Conservation (phyloP, 2,113 vertebrate species). For the Mellivora capensis region DNA sequence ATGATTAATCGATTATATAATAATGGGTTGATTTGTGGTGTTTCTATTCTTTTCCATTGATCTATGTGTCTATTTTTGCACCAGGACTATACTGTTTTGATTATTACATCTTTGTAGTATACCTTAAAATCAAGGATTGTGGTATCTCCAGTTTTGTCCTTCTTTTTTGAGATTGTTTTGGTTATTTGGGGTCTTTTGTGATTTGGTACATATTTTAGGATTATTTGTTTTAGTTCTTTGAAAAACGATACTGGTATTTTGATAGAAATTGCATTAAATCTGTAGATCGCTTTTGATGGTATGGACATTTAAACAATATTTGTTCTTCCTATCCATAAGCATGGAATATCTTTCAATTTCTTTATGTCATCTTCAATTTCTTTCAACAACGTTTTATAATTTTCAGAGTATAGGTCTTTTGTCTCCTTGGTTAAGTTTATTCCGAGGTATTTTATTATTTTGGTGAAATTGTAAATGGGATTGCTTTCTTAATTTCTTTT, state of each 20-base stretch:
- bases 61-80: not conserved
- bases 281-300: not conserved
- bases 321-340: not conserved
- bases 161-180: not conserved
- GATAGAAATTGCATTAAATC: not conserved
- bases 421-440: not conserved
- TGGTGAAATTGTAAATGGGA: not conserved
- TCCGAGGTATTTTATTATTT: not conserved
- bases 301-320: not conserved
- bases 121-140: not conserved
- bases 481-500: not conserved
- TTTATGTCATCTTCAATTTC: not conserved
- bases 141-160: not conserved
- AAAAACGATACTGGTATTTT: not conserved
- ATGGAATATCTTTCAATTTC: not conserved
- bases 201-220: not conserved
- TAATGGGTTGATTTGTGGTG: not conserved
- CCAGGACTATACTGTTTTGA: not conserved
- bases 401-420: not conserved
- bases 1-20: not conserved
- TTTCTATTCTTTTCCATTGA: not conserved
- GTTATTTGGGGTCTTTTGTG: not conserved
- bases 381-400: not conserved
- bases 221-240: not conserved
- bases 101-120: not conserved